Evolutionary conservation across 1,140 invertebrate species (phyloP).

Genomic region (Ruditapes philippinarum): DNA sequence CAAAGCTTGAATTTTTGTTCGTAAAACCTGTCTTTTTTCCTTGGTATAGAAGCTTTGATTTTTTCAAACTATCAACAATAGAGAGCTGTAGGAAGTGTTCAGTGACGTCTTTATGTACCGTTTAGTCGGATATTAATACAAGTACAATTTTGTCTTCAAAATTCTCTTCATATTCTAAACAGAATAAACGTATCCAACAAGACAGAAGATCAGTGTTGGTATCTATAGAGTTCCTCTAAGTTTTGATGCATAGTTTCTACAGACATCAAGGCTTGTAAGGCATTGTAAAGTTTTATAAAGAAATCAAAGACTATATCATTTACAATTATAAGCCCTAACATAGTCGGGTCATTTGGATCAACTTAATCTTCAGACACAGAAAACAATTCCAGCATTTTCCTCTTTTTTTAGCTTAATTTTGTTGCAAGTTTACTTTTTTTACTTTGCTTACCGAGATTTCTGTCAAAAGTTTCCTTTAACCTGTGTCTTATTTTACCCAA

Average conservation of each 20-base stretch:
- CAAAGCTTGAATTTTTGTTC: slow-evolving; percentile 56
- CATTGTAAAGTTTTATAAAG: background rate
- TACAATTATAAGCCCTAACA: background rate
- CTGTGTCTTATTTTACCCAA: background rate
- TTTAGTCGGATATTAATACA: slow-evolving; percentile 24
- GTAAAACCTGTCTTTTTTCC: slow-evolving; percentile 61
- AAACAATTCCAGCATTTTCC: background rate
- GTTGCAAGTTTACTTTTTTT: background rate
- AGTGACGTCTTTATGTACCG: slow-evolving; percentile 38
- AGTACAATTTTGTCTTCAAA: slow-evolving; percentile 59
- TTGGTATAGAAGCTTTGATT: slow-evolving; percentile 57
- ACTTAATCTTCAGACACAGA: background rate
- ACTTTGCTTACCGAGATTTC: background rate
- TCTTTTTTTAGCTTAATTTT: background rate
- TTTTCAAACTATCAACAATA: slow-evolving; percentile 20
- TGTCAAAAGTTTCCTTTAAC: background rate
- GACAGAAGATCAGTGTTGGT: background rate
- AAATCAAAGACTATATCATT: background rate
- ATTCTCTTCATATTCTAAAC: slow-evolving; percentile 24
- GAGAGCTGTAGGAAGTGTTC: slow-evolving; percentile 57
- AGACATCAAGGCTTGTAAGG: background rate
- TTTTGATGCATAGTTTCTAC: background rate
- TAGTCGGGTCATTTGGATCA: background rate
- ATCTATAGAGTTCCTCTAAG: slow-evolving; percentile 33
- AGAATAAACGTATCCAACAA: slow-evolving; percentile 57